phyloP scores from a whole-genome alignment of 2,797 vertebrate genomes.

The Ctenopoma kingsleyae region DNA sequence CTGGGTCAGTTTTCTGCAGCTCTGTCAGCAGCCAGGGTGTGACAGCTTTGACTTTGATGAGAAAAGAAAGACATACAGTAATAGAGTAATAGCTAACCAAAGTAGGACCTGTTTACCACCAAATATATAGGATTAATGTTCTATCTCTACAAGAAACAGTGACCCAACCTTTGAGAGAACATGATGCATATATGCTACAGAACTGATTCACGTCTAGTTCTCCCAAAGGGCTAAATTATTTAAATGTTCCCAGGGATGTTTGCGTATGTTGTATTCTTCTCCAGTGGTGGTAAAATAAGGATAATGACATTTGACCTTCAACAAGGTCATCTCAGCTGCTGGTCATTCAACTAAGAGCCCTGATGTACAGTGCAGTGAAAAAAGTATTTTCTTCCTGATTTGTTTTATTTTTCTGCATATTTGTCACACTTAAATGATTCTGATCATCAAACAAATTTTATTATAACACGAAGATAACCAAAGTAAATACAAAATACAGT shows the following conservation, averaged over 20 bases:
- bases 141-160: background rate
- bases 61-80: background rate
- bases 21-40: constrained; percentile 23
- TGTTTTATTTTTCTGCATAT: too few relatives aligned
- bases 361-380: background rate
- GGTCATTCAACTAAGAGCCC: background rate
- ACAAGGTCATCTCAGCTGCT: background rate
- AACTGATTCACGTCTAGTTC: background rate
- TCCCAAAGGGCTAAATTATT: background rate
- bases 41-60: constrained; percentile 43
- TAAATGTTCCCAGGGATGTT: background rate
- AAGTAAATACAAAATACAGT: too few relatives aligned
- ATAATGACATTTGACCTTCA: constrained; percentile 3
- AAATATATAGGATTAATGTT: background rate
- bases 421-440: too few relatives aligned
- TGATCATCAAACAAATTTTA: too few relatives aligned
- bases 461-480: too few relatives aligned
- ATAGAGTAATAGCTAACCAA: background rate
- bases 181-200: background rate
- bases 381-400: too few relatives aligned
- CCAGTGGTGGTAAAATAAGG: background rate
- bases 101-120: background rate
- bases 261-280: background rate
- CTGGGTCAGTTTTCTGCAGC: constrained; percentile 15
- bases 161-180: background rate